Evolutionary conservation across 2,888 invertebrate genomes (phyloP), one percentile per base, ranked within the genome.

Genomic region (Trachelus troglodyta): DNA sequence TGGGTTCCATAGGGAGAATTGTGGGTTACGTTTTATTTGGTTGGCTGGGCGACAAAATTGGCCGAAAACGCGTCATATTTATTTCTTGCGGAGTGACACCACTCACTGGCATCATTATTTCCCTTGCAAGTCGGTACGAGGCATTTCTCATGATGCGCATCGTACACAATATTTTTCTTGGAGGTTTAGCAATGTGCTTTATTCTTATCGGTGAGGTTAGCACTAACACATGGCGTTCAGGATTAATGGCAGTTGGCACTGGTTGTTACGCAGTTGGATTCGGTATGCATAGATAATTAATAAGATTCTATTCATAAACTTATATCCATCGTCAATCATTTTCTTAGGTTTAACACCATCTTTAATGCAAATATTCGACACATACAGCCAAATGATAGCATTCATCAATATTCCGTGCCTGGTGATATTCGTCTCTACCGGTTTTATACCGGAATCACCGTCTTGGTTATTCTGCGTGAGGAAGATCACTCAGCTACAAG

Each of bases 151-250:
- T 80, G 4, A 77, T 80, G 3, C 81, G 81, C 69, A 35, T 82
- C 1, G 15, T 81, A 23, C 82, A 85, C 76, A 82, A 82, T 30
- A 84, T 85, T 56, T 83, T 83, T 68, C 82, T 84, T 69, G 82
- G 83, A 71, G 85, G 85, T 12, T 85, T 84, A n/a, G 76, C 79
- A 56, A 76, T 81, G 31, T 80, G 73, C 35, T 76, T 82, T 73
- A 73, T 85, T n/a, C 77, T 85, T 34, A 77, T 84, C 31, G 73
- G 80, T n/a, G 85, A 85, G 71, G 82, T 83, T 23, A 83, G 81
- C 69, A 81, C 80, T 12, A 84, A 84, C 79, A 37, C 77, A 0
- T 80, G 80, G 78, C 81, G 85, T 77, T 82, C 83, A 1, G 78
- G 79, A 40, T 73, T 85, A 11, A 69, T 83, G 71, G 80, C 80